Base-by-base conservation (phyloP, 2,797 vertebrate genomes). In the Antrozous pallidus region DNA sequence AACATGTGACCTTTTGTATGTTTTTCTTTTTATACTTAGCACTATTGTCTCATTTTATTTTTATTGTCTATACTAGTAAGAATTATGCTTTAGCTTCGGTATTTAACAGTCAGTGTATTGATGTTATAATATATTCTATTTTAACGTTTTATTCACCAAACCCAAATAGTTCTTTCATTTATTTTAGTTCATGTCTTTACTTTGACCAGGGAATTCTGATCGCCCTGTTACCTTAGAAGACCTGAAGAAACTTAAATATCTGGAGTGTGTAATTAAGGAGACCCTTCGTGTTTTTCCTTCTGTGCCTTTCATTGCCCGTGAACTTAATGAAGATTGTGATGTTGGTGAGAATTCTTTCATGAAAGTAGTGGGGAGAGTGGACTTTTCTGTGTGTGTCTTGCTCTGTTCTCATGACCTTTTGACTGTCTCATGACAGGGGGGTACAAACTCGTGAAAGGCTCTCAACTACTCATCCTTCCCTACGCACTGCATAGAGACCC, bases 251-350 rank as follows among this genome's bases (percentile, higher is more conserved):
- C 98, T 99, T 22, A 98, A 96, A 24, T 99, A 99, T 91, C 98
- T 99, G 96, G 99, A 99, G 24, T 99, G 99, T 96, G 99, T 99
- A 94, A 98, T 99, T 95, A 99, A 99, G 97, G 99, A 99, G 98
- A 96, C 98, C 11, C 98, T 99, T 95, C 98, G 99, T 4, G 91
- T 99, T 82, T 99, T 98, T 77, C 99, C 99, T 38, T 99, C 99
- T 0, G 99, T 99, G 95, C 99, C 99, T 0, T 96, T 99, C 51
- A 99, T 99, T 90, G 99, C 97, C 36, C 99, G 99, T 36, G 97
- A 40, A 90, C 96, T 99, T 75, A 98, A 96, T 79, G 98, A 99
- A 90, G 99, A 99, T 81, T 99, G 99, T 92, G 73, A 69, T 77
- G 98, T 99, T 89, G 98, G 99, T 99, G 97, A 98, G 99, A 98